phyloP scores from a whole-genome alignment of 1,140 invertebrate genomes.

The Monomorium pharaonis region DNA sequence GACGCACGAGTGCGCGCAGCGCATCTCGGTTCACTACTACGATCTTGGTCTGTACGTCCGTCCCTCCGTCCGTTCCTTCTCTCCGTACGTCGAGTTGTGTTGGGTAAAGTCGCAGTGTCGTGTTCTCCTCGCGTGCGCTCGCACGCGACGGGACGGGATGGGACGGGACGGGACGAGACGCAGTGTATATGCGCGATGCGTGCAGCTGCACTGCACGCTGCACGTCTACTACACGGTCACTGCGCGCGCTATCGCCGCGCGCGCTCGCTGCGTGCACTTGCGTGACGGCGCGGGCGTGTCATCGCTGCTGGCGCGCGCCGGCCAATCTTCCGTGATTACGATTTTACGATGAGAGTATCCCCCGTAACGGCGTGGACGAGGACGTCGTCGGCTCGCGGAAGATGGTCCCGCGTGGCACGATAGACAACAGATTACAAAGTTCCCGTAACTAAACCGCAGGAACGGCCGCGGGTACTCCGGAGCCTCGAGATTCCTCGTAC shows the following conservation, averaged over 20 bases:
- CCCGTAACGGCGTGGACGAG: too few species aligned
- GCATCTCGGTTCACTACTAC: not conserved
- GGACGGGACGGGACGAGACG: not conserved
- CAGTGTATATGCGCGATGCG: not conserved
- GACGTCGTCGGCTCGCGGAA: not conserved
- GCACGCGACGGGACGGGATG: not conserved
- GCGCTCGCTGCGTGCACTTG: not conserved
- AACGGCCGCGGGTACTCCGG: too few species aligned
- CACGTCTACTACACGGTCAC: too few species aligned
- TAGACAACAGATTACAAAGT: not conserved
- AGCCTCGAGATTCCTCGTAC: not conserved
- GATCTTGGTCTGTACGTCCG: not conserved
- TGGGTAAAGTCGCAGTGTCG: not conserved
- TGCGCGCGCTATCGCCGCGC: constrained; percentile 15
- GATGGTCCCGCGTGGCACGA: not conserved
- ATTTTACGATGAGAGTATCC: too few species aligned
- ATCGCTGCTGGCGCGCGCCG: constrained; percentile 61
- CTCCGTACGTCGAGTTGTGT: too few species aligned
- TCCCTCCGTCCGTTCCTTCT: not conserved
- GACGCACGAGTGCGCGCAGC: not conserved
- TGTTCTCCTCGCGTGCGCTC: not conserved
- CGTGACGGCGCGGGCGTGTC: constrained; percentile 67
- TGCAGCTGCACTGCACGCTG: not conserved
- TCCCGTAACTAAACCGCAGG: not conserved
- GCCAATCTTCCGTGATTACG: not conserved